Evolutionary conservation across 2,797 vertebrate genomes (phyloP).

Genomic region (Remorina albescens): DNA sequence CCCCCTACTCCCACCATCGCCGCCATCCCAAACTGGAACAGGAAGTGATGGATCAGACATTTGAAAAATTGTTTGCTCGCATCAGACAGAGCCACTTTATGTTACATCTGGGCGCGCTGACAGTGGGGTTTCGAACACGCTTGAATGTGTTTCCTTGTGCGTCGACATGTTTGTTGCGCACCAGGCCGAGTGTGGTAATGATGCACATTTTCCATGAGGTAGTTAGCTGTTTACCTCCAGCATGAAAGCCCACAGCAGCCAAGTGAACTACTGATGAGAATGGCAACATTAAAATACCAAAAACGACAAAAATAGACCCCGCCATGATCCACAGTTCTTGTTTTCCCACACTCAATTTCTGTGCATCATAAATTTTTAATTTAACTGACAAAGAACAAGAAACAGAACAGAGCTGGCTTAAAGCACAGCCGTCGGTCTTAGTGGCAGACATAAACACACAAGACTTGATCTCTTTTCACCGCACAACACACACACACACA

Average conservation of each 20-base stretch:
- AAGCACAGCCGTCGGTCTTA: conserved; percentile 25
- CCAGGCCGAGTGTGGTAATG: conserved; percentile 77
- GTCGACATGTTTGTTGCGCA: conserved; percentile 63
- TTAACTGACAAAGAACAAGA: conserved; percentile 65
- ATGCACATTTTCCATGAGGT: conserved; percentile 85
- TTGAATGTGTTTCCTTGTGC: conserved; percentile 53
- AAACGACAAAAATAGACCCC: conserved; percentile 68
- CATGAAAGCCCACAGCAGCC: conserved; percentile 53
- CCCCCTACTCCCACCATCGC: conserved; percentile 27
- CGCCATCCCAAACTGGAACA: conserved; percentile 58
- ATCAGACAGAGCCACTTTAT: conserved; percentile 59
- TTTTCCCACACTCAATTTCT: conserved; percentile 73
- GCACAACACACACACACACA: too few relatives aligned
- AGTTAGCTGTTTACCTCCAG: conserved; percentile 63
- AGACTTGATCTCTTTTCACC: conserved; percentile 20
- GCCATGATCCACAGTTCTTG: conserved; percentile 64
- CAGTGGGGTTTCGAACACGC: conserved; percentile 15
- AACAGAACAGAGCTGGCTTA: conserved; percentile 45
- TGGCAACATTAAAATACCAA: conserved; percentile 65
- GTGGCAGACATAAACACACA: conserved; percentile 32
- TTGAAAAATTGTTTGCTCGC: conserved; percentile 62
- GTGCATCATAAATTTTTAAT: conserved; percentile 72
- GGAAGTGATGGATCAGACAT: conserved; percentile 77
- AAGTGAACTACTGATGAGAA: conserved; percentile 60
- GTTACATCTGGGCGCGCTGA: conserved; percentile 45